These are phyloP conservation scores for Salminus brasiliensis DNA, from an alignment of 2,113 vertebrate genomes.

Conservation along the genomic window DNA sequence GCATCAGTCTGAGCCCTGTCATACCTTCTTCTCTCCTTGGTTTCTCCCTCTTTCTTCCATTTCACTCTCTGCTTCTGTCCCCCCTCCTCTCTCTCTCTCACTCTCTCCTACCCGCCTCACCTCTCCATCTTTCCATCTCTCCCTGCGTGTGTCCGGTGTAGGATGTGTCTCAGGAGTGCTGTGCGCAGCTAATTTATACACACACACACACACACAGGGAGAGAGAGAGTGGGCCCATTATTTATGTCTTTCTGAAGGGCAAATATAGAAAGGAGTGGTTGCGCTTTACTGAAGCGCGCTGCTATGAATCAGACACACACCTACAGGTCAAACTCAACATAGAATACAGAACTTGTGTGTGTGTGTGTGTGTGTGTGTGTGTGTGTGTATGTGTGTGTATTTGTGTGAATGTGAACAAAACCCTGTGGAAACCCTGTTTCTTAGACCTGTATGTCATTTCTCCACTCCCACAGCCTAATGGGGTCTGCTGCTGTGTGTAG, in stretches of 20 bases:
- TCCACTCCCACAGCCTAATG: background rate
- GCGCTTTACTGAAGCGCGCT: slow-evolving; percentile 38
- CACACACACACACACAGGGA: slow-evolving; percentile 26
- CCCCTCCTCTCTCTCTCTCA: slow-evolving; percentile 23
- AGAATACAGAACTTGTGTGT: slow-evolving; percentile 65
- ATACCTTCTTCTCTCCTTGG: slow-evolving; percentile 30
- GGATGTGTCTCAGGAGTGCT: slow-evolving; percentile 53
- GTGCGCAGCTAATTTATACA: slow-evolving; percentile 48
- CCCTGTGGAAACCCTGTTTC: background rate
- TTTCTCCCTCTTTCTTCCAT: slow-evolving; percentile 22
- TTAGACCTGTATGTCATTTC: background rate
- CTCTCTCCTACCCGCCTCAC: slow-evolving; percentile 26
- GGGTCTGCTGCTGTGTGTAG: background rate
- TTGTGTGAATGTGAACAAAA: background rate
- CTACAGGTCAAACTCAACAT: slow-evolving; percentile 66
- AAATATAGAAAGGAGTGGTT: slow-evolving; percentile 52
- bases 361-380: slow-evolving; percentile 11
- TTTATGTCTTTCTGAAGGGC: slow-evolving; percentile 57
- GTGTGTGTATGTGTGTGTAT: slow-evolving; percentile 2
- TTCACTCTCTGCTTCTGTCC: slow-evolving; percentile 61
- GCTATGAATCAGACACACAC: slow-evolving; percentile 41
- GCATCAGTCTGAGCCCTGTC: slow-evolving; percentile 28
- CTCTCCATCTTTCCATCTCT: slow-evolving; percentile 52
- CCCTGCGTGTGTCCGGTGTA: slow-evolving; percentile 50
- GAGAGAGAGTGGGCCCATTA: slow-evolving; percentile 65